Evolutionary conservation across 2,888 invertebrate species (phyloP).

Genomic region (Ophraella communa): DNA sequence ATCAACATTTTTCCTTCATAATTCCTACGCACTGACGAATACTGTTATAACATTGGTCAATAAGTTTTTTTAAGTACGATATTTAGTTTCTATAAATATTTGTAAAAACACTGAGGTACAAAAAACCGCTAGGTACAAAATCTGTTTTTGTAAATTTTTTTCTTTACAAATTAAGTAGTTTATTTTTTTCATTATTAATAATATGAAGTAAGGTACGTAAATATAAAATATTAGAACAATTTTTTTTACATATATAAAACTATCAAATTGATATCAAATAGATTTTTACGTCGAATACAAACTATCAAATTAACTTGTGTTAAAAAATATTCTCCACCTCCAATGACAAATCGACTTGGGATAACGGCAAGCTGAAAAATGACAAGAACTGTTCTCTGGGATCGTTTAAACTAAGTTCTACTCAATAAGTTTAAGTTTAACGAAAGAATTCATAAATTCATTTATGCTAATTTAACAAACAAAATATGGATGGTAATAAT

Average conservation of each 20-base stretch:
- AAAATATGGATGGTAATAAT: too few relatives aligned
- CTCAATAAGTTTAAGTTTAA: too few relatives aligned
- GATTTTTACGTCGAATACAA: slow-evolving; percentile 2
- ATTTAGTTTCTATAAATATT: slow-evolving; percentile 44
- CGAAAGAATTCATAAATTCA: too few relatives aligned
- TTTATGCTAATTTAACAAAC: too few relatives aligned
- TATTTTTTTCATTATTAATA: too few relatives aligned
- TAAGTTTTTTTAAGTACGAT: slow-evolving; percentile 51
- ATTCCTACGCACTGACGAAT: slow-evolving; percentile 37
- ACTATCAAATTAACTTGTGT: neutral
- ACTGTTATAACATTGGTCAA: slow-evolving; percentile 53
- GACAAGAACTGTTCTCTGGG: neutral
- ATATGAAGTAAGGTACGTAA: slow-evolving; percentile 28
- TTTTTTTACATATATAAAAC: slow-evolving; percentile 33
- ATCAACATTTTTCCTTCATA: neutral
- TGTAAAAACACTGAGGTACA: slow-evolving; percentile 56
- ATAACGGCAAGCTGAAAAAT: neutral
- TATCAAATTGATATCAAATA: slow-evolving; percentile 29
- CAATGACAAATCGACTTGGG: neutral
- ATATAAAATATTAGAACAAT: slow-evolving; percentile 39
- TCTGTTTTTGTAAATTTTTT: slow-evolving; percentile 36
- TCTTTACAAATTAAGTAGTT: slow-evolving; percentile 41
- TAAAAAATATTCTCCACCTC: neutral
- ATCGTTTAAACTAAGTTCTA: too few relatives aligned
- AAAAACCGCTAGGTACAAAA: slow-evolving; percentile 52